Base-by-base conservation (phyloP, 1,140 invertebrate genomes). In the Leptonema lineaticorne region DNA sequence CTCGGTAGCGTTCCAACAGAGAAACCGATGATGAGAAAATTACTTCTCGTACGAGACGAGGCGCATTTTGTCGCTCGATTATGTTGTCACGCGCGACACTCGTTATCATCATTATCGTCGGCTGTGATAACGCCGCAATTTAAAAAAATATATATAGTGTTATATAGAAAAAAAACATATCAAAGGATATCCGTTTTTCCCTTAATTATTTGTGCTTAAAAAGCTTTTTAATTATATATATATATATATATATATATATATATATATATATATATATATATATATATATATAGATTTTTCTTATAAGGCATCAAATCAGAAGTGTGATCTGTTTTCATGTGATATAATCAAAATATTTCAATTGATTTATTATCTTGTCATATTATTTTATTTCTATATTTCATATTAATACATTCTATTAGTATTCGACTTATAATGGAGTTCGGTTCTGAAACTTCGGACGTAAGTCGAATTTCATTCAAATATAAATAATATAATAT, bases 21-120 rank as follows among this genome's bases (percentile, higher is more conserved):
- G n/a, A n/a, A n/a, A n/a, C n/a, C 7, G 53, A 30, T 57, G 53
- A 57, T 57, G 11, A 20, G 53, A 57, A 57, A 57, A 57, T 57
- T 57, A 27, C 53, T n/a, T 20, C 27, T 6, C 18, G 18, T 16
- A 5, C 6, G n/a, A n/a, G n/a, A n/a, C n/a, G n/a, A n/a, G n/a
- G n/a, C n/a, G 11, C 11, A n/a, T 16, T 6, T 20, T 2, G 53
- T 57, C 29, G 27, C 16, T 29, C 26, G 24, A 50, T 50, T 50
- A 50, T 20, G 46, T 28, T 57, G 53, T 57, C 53, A 27, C 53
- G 53, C n/a, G 53, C 20, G 24, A 30, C 18, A 9, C 8, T 18
- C 28, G 48, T 53, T 53, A 24, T 53, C 37, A 45, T n/a, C 11
- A n/a, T 45, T 4, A 14, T 2, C 14, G 4, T n/a, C n/a, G n/a